Percentiles rank a stretch among this genome's conserved stretches.
phyloP scores from a whole-genome alignment of 2,113 vertebrate species.

The Hemichromis elongatus region DNA sequence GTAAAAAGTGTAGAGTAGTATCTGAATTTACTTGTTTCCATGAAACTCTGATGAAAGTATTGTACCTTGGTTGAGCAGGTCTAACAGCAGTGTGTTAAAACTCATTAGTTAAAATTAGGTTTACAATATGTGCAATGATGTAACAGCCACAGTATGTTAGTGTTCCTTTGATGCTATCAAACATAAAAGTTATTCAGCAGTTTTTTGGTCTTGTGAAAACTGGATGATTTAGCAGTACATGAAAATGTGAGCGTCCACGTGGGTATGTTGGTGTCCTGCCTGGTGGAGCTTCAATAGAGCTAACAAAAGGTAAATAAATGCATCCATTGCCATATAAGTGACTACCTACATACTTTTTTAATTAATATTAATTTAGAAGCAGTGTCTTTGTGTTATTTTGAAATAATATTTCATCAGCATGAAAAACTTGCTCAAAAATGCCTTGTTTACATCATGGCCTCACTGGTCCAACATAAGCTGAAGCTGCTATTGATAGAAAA shows the following conservation, averaged over 20 bases:
- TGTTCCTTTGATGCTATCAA: background rate
- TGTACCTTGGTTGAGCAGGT: background rate
- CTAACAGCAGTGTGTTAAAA: background rate
- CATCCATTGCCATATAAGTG: background rate
- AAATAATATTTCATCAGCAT: background rate
- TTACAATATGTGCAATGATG: background rate
- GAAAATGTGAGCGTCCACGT: background rate
- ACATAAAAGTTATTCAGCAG: background rate
- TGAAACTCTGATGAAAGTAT: background rate
- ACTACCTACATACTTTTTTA: background rate
- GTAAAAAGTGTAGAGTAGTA: background rate
- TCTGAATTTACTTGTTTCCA: background rate
- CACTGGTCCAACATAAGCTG: background rate
- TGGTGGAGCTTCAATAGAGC: background rate
- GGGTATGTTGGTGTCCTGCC: background rate
- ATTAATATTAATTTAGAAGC: background rate
- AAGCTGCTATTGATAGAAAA: background rate
- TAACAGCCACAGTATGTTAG: background rate
- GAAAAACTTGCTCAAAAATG: background rate
- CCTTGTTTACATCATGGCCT: background rate
- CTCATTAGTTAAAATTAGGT: background rate
- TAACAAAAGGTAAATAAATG: background rate
- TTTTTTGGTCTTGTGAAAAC: background rate
- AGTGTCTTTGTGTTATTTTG: background rate
- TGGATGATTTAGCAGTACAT: background rate